Percentiles rank a stretch among this genome's conserved stretches.
phyloP scores from a whole-genome alignment of 1,140 invertebrate genomes.

The Sitophilus oryzae region DNA sequence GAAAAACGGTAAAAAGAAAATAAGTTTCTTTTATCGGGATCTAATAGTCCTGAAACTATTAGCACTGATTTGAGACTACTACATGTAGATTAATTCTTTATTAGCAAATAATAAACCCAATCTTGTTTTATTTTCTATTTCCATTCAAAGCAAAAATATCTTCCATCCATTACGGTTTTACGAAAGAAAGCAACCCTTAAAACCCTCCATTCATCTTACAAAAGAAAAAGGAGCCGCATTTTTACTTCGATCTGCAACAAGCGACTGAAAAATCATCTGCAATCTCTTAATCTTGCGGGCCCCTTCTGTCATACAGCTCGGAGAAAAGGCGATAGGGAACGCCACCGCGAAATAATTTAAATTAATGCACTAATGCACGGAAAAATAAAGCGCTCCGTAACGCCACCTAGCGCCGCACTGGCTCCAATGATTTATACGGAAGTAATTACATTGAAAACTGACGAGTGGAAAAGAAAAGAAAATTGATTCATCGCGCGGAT shows the following conservation, averaged over 20 bases:
- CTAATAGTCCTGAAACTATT: no score
- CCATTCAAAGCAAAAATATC: no score
- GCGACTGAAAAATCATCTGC: not conserved
- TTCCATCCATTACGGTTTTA: no score
- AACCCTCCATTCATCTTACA: not conserved
- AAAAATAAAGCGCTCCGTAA: not conserved
- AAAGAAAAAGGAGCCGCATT: not conserved
- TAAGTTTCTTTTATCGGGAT: no score
- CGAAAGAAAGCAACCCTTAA: no score
- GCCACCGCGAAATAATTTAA: not conserved
- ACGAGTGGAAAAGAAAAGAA: not conserved
- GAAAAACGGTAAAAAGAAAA: no score
- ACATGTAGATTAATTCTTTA: no score
- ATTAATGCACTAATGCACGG: not conserved
- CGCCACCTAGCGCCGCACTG: not conserved
- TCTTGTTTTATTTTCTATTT: no score
- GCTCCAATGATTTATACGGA: not conserved
- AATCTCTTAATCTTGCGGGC: not conserved
- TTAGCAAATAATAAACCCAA: no score
- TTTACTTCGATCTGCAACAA: not conserved
- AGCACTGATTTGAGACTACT: no score
- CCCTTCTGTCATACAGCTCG: not conserved
- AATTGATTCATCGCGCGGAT: not conserved
- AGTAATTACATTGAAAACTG: not conserved
- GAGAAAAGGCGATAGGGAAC: not conserved